phyloP scores from a whole-genome alignment of 2,888 invertebrate genomes.

The Temnothorax rugatulus region DNA sequence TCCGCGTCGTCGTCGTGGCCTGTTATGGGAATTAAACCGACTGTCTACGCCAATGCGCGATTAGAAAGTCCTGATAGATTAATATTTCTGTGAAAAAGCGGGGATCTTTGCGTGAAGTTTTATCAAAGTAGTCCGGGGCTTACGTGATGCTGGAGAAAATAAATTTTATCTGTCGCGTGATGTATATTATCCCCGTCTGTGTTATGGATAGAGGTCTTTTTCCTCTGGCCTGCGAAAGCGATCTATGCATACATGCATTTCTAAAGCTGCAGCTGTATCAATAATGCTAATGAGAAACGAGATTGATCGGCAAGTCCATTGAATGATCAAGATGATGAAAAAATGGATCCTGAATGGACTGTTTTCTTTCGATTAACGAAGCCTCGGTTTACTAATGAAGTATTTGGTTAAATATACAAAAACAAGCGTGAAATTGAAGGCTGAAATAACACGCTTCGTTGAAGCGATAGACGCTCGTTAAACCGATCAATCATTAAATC shows the following conservation, averaged over 20 bases:
- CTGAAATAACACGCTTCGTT: constrained; percentile 36
- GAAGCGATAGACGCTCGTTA: neutral
- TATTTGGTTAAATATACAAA: constrained; percentile 19
- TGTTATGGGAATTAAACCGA: constrained; percentile 34
- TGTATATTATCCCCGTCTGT: neutral
- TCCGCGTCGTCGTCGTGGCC: neutral
- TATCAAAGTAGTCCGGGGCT: constrained; percentile 8
- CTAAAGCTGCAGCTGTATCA: constrained; percentile 9
- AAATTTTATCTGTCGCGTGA: constrained; percentile 7
- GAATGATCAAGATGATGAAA: neutral
- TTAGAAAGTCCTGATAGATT: constrained; percentile 44
- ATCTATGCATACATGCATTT: neutral
- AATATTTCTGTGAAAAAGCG: constrained; percentile 37
- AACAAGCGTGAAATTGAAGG: constrained; percentile 14
- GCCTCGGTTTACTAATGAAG: constrained; percentile 6
- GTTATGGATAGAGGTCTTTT: neutral
- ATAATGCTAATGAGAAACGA: constrained; percentile 18
- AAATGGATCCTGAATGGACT: neutral
- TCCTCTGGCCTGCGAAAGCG: neutral
- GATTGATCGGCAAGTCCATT: neutral
- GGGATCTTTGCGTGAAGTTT: constrained; percentile 16
- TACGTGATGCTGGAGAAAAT: constrained; percentile 20
- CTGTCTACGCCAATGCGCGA: constrained; percentile 36
- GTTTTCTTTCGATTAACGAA: constrained; percentile 35
- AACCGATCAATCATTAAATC: constrained; percentile 10